A percentile compares a stretch with the other conserved stretches of the same genome.
phyloP scores from a whole-genome alignment of 1,140 invertebrate species.

The Ericerus pela region DNA sequence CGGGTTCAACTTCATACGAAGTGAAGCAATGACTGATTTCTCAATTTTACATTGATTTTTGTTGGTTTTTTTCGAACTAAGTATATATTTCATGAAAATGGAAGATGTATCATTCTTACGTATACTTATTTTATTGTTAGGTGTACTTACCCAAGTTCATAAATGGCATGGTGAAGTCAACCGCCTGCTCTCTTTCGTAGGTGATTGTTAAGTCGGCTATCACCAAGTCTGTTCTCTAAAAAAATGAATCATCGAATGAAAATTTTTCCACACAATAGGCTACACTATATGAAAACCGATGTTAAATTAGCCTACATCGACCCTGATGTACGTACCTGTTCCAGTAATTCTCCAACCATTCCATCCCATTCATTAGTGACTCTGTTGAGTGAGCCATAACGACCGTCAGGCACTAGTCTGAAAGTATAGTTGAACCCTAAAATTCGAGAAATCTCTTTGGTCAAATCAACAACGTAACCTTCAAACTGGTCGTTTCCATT shows the following conservation, averaged over 20 bases:
- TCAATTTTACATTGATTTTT: too few species aligned
- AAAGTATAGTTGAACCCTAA: slow-evolving; percentile 84
- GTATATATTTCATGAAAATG: too few species aligned
- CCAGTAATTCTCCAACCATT: slow-evolving; percentile 79
- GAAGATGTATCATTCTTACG: too few species aligned
- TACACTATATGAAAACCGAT: too few species aligned
- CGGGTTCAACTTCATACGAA: too few species aligned
- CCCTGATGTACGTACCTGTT: slow-evolving; percentile 35
- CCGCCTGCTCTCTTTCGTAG: slow-evolving; percentile 59
- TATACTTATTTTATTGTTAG: too few species aligned
- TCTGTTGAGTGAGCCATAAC: slow-evolving; percentile 62
- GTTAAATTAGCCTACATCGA: neutral
- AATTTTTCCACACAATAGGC: neutral
- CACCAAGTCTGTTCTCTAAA: slow-evolving; percentile 74
- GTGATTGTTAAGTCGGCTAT: slow-evolving; percentile 88
- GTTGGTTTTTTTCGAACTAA: too few species aligned
- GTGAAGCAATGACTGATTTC: too few species aligned
- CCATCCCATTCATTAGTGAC: slow-evolving; percentile 81
- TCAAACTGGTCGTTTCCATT: slow-evolving; percentile 76
- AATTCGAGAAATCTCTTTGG: slow-evolving; percentile 72
- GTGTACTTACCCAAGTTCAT: slow-evolving; percentile 56
- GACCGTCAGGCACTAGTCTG: slow-evolving; percentile 59
- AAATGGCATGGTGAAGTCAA: slow-evolving; percentile 83
- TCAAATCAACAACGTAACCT: slow-evolving; percentile 73
- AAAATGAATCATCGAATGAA: neutral